Evolutionary conservation across 2,888 invertebrate genomes (phyloP).

Genomic region (Anorthoa munda): DNA sequence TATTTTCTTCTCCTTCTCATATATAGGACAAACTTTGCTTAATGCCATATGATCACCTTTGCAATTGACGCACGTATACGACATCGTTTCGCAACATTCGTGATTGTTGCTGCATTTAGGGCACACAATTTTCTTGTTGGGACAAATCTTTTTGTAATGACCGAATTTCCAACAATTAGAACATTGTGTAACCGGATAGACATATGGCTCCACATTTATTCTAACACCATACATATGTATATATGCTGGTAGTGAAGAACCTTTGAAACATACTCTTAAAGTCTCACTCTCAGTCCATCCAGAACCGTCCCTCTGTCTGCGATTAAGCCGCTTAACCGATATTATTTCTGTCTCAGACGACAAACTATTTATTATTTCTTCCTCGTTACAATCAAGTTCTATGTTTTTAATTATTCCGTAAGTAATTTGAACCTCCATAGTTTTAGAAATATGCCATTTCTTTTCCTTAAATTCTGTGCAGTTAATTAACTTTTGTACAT

Average conservation of each 20-base stretch:
- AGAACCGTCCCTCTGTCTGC: conserved; percentile 1
- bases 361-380: neutral
- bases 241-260: conserved; percentile 16
- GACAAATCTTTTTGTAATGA: conserved; percentile 10
- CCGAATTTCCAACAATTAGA: no score
- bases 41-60: conserved; percentile 4
- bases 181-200: neutral
- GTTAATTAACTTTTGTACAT: neutral
- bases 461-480: conserved; percentile 1
- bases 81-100: conserved; percentile 5
- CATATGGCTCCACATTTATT: no score
- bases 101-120: no score
- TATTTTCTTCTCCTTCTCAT: conserved; percentile 5
- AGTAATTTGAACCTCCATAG: no score
- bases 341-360: conserved; percentile 1
- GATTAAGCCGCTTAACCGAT: neutral
- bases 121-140: no score
- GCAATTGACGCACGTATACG: conserved; percentile 4
- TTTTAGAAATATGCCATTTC: no score
- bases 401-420: no score
- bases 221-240: conserved; percentile 7
- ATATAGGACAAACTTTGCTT: conserved; percentile 1
- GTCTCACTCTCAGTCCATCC: conserved; percentile 16
- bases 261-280: conserved; percentile 8
- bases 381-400: neutral